Conservation (phyloP, 2,888 invertebrate species). For the Arctia plantaginis region DNA sequence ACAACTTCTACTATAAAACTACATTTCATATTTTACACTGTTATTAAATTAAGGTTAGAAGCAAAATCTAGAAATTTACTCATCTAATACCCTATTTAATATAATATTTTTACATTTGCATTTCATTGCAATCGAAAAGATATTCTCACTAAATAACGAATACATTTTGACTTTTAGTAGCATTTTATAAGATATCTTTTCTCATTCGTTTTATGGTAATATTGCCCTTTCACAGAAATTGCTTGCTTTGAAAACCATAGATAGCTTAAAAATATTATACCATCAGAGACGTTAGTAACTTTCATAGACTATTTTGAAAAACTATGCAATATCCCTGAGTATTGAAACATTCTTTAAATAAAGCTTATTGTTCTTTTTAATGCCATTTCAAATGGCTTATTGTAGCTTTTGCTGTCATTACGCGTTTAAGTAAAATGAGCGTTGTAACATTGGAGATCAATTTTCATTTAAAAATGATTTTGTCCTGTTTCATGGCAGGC, state of each 20-base stretch:
- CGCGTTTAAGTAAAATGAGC: background rate
- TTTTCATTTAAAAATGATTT: background rate
- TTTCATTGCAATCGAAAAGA: background rate
- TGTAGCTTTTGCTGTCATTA: background rate
- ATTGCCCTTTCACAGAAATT: slow-evolving; percentile 1
- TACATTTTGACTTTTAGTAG: background rate
- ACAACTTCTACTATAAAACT: background rate
- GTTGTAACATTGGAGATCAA: background rate
- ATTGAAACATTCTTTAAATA: background rate
- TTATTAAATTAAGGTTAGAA: background rate
- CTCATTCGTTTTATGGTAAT: background rate
- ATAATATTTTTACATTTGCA: background rate
- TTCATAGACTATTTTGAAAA: slow-evolving; percentile 3
- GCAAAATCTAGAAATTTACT: background rate
- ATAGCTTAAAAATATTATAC: background rate
- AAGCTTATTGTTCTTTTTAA: background rate
- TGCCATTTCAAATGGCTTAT: background rate
- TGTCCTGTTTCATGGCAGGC: slow-evolving; percentile 64
- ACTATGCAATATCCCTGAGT: background rate
- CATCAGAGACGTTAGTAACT: background rate
- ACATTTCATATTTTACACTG: background rate
- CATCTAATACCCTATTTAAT: background rate
- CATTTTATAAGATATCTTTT: background rate
- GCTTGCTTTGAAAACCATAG: slow-evolving; percentile 10
- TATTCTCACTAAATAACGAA: background rate